phyloP scores from a whole-genome alignment of 2,888 invertebrate genomes.

The Autographa gamma region DNA sequence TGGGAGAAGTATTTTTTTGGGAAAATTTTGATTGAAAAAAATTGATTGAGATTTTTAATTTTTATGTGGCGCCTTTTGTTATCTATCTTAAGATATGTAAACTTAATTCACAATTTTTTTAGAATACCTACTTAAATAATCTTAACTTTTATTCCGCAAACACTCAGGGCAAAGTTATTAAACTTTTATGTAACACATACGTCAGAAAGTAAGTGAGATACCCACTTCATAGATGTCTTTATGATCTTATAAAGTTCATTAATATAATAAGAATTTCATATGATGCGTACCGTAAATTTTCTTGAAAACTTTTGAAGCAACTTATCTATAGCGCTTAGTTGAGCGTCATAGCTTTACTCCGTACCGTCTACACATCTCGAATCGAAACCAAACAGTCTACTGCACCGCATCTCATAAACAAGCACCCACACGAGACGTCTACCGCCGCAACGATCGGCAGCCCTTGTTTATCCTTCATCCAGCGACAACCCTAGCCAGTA shows the following conservation, averaged over 20 bases:
- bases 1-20: background rate
- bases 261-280: no score
- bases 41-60: background rate
- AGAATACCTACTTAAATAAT: no score
- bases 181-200: no score
- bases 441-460: background rate
- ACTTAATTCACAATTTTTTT: background rate
- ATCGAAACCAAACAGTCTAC: background rate
- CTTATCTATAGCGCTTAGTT: background rate
- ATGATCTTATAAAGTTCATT: no score
- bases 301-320: background rate
- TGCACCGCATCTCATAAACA: slow-evolving; percentile 1
- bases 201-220: no score
- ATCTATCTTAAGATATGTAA: background rate
- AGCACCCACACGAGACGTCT: background rate
- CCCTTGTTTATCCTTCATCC: background rate
- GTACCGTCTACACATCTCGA: background rate
- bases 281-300: no score
- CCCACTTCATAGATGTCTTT: no score
- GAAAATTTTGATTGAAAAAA: background rate
- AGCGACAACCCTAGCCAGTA: slow-evolving; percentile 46
- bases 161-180: no score
- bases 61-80: background rate
- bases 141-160: no score
- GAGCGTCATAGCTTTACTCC: background rate